Evolutionary conservation across 2,888 invertebrate species (phyloP).

Genomic region (Hermaeophaga mercurialis): DNA sequence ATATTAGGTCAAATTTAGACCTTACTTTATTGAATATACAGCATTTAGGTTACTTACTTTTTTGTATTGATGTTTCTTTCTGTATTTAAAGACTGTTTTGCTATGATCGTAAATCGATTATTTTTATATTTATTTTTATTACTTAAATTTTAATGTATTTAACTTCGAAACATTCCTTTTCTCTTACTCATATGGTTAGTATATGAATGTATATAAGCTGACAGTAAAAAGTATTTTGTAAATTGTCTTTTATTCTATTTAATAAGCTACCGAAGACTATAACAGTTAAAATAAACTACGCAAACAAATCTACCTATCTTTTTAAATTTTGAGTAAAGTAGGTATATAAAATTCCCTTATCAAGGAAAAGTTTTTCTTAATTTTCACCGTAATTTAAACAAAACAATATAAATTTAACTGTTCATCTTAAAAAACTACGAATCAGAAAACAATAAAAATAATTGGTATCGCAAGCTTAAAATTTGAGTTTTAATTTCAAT

Average conservation of each 20-base stretch:
- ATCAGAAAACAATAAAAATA: too few species aligned
- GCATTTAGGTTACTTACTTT: slow-evolving; percentile 17
- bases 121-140: slow-evolving; percentile 44
- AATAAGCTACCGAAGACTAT: too few species aligned
- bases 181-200: slow-evolving; percentile 38
- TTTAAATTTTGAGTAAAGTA: too few species aligned
- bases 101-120: slow-evolving; percentile 34
- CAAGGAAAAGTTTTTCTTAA: too few species aligned
- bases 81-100: slow-evolving; percentile 34
- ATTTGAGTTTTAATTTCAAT: too few species aligned
- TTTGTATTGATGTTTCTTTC: slow-evolving; percentile 16
- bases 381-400: too few species aligned
- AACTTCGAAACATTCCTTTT: slow-evolving; percentile 40
- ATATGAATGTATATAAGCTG: slow-evolving; percentile 40
- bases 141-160: slow-evolving; percentile 27
- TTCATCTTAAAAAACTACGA: too few species aligned
- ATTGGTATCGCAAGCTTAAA: too few species aligned
- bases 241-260: slow-evolving; percentile 24
- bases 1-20: slow-evolving; percentile 10
- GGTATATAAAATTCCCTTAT: too few species aligned
- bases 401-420: too few species aligned
- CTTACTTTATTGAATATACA: not conserved
- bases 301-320: too few species aligned
- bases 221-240: slow-evolving; percentile 41
- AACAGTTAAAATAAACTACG: too few species aligned